Percentiles rank a stretch among this genome's conserved stretches.
phyloP scores from a whole-genome alignment of 2,113 vertebrate genomes.

The Etheostoma spectabile region DNA sequence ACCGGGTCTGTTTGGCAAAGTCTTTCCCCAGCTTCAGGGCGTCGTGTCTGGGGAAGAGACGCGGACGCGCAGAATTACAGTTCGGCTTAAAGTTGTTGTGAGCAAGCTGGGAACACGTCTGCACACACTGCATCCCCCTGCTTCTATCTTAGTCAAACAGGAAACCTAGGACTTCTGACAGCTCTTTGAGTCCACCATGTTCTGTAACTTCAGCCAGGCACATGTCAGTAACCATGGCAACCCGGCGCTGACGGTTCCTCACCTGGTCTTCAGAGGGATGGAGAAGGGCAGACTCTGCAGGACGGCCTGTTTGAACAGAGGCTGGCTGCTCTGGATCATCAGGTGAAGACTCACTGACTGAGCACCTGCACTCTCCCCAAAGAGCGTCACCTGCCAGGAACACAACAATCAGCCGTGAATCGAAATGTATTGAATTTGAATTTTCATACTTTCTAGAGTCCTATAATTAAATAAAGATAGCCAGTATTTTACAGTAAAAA shows the following conservation, averaged over 20 bases:
- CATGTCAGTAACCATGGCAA: background rate
- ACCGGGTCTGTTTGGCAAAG: conserved; percentile 82
- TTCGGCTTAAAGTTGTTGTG: background rate
- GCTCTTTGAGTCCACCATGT: background rate
- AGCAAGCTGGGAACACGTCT: background rate
- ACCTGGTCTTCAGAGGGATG: conserved; percentile 84
- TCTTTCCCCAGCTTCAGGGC: conserved; percentile 82
- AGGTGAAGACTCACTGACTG: conserved; percentile 85
- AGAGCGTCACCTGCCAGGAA: conserved; percentile 80
- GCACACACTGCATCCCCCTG: background rate
- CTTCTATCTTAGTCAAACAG: background rate
- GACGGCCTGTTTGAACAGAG: conserved; percentile 79
- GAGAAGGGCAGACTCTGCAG: conserved; percentile 85
- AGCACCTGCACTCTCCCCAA: conserved; percentile 85
- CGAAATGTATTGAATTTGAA: too few species aligned
- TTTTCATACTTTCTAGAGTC: too few species aligned
- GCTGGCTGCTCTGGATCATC: conserved; percentile 82
- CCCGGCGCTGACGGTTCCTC: background rate
- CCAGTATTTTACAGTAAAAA: too few species aligned
- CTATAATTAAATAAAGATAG: too few species aligned
- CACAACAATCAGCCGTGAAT: background rate
- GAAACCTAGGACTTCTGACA: background rate
- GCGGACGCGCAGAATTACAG: conserved; percentile 1
- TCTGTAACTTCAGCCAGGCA: background rate
- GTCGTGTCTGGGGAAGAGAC: conserved; percentile 71